These are phyloP conservation scores for Corbicula japonica DNA, from an alignment of 2,888 invertebrate species.

Conservation along the genomic window DNA sequence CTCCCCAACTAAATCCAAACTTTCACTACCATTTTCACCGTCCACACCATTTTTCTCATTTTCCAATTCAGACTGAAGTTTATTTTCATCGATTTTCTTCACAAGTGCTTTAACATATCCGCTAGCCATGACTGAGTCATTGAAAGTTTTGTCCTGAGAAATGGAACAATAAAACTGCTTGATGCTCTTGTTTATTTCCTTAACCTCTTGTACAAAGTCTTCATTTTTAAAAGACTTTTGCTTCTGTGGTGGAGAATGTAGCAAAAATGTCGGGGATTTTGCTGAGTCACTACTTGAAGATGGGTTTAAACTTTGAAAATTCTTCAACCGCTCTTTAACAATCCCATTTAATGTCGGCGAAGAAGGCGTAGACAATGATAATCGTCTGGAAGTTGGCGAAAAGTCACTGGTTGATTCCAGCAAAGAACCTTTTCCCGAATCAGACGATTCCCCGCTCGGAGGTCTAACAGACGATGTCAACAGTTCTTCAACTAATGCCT, in stretches of 20 bases:
- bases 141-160: slow-evolving; percentile 68
- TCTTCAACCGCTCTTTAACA: slow-evolving; percentile 73
- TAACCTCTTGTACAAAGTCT: slow-evolving; percentile 41
- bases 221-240: slow-evolving; percentile 46
- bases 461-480: slow-evolving; percentile 55
- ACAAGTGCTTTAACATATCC: slow-evolving; percentile 80
- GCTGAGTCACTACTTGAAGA: slow-evolving; percentile 49
- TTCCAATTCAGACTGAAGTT: slow-evolving; percentile 27
- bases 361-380: slow-evolving; percentile 72
- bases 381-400: slow-evolving; percentile 59
- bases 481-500: slow-evolving; percentile 53
- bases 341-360: slow-evolving; percentile 77
- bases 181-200: slow-evolving; percentile 47
- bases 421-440: slow-evolving; percentile 67
- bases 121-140: slow-evolving; percentile 65
- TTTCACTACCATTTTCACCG: slow-evolving; percentile 18
- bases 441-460: slow-evolving; percentile 60
- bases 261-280: slow-evolving; percentile 5
- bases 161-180: slow-evolving; percentile 58
- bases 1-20: slow-evolving; percentile 18
- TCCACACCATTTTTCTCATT: slow-evolving; percentile 2
- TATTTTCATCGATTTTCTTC: slow-evolving; percentile 71
- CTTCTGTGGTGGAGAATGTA: slow-evolving; percentile 21
- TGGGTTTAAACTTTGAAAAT: slow-evolving; percentile 70
- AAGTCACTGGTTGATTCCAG: slow-evolving; percentile 67